Evolutionary conservation across 2,113 vertebrate genomes (phyloP).

Genomic region (Ranitomeya imitator): DNA sequence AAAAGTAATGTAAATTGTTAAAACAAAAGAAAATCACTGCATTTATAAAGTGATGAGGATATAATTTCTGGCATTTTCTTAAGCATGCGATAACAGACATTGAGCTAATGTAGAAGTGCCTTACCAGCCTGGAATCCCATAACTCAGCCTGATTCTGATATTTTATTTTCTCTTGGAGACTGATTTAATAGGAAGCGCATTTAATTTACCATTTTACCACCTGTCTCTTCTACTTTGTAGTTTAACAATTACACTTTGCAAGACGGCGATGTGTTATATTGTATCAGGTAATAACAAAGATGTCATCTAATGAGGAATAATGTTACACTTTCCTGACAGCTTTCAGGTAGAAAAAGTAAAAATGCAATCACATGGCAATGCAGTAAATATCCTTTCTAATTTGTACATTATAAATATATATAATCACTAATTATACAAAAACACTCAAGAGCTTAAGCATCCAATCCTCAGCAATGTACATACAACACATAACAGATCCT

Average conservation of each 20-base stretch:
- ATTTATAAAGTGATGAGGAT: background rate
- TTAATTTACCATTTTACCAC: conserved; percentile 54
- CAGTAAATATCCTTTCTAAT: background rate
- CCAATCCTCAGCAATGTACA: too few relatives aligned
- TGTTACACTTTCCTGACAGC: conserved; percentile 9
- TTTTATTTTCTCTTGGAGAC: conserved; percentile 47
- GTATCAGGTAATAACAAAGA: conserved; percentile 19
- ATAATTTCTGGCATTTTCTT: conserved; percentile 45
- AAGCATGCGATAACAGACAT: conserved; percentile 58
- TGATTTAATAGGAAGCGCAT: conserved; percentile 48
- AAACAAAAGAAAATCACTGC: too few relatives aligned
- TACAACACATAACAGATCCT: too few relatives aligned
- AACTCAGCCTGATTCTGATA: conserved; percentile 48
- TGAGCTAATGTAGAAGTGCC: conserved; percentile 54
- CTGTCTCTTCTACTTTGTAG: conserved; percentile 39
- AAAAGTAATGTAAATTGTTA: too few relatives aligned
- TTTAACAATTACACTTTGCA: conserved; percentile 32
- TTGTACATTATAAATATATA: background rate
- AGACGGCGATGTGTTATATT: conserved; percentile 22
- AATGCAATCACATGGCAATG: too few relatives aligned
- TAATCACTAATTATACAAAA: too few relatives aligned
- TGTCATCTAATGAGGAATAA: background rate
- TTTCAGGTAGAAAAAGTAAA: background rate
- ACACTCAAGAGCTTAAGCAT: too few relatives aligned
- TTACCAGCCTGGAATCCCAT: conserved; percentile 57